Evolutionary conservation across 2,888 invertebrate species (phyloP).

Genomic region (Volucella inanis): DNA sequence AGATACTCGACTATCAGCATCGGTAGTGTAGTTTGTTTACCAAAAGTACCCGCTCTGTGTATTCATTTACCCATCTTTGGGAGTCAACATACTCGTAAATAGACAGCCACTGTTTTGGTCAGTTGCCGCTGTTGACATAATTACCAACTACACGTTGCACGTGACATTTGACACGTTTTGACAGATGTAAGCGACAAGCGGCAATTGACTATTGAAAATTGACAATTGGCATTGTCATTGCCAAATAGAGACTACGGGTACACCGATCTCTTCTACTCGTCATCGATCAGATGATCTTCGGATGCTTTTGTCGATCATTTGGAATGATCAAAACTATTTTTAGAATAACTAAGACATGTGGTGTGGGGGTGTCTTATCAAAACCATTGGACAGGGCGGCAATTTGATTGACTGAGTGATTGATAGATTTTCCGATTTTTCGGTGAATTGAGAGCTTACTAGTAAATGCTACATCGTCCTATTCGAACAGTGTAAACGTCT

Average conservation of each 20-base stretch:
- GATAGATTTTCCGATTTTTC: conserved; percentile 45
- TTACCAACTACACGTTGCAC: conserved; percentile 32
- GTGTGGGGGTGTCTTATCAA: conserved; percentile 68
- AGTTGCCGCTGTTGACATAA: conserved; percentile 59
- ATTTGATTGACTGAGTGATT: conserved; percentile 68
- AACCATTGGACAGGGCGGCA: conserved; percentile 52
- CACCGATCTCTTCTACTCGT: background rate
- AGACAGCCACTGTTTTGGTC: background rate
- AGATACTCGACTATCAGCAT: background rate
- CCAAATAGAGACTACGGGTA: background rate
- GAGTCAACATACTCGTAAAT: conserved; percentile 33
- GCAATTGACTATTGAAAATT: background rate
- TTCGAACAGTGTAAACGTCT: conserved; percentile 10
- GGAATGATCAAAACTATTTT: conserved; percentile 16
- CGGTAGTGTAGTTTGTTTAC: conserved; percentile 26
- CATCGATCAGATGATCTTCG: too few relatives aligned
- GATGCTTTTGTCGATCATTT: too few relatives aligned
- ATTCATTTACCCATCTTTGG: conserved; percentile 11
- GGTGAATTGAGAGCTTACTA: background rate
- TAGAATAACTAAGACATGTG: conserved; percentile 3
- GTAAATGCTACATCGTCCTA: conserved; percentile 46
- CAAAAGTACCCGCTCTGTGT: conserved; percentile 8
- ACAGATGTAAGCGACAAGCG: conserved; percentile 36
- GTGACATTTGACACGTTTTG: conserved; percentile 71
- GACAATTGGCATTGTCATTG: conserved; percentile 31